Base-by-base conservation (phyloP, 1,140 invertebrate species). In the Magallana ariakensis region DNA sequence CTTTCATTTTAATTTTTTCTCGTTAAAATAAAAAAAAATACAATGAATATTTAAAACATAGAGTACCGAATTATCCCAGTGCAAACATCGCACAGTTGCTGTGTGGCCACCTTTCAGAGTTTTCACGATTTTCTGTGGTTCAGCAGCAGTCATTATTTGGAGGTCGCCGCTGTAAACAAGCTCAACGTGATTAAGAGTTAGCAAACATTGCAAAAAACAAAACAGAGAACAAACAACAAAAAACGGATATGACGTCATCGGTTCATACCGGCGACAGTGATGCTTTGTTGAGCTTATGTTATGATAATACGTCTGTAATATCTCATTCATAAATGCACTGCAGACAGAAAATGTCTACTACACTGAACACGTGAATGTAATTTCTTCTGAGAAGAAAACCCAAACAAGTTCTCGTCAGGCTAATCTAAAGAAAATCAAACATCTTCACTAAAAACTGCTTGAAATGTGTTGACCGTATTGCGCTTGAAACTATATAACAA, bases 11-110 rank as follows among this genome's bases (percentile, higher is more conserved):
- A 46, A 46, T 46, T 46, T 46, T n/a, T 46, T 46, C 33, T 46
- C 33, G 33, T 46, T 46, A 46, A 46, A 60, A 60, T n/a, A 60
- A 6, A 16, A n/a, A 16, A n/a, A 75, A 26, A 75, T 75, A 75
- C 11, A 11, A 10, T 75, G 13, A 46, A 11, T 33, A 26, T 75
- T 75, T 13, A 26, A 55, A 82, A 82, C 10, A 16, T 55, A 9
- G 54, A 22, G 54, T 62, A 89, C 89, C 84, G 80, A 10, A 53
- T 86, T 54, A 83, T 89, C 89, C 89, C 89, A 89, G 80, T 87
- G 54, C 9, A 86, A 66, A 84, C 89, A 89, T 62, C 89, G 80
- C 19, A 89, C 87, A 54, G 87, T 89, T 16, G 83, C 87, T 55
- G 70, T 80, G 62, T 89, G 89, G 66, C 89, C 89, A 3, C 75